Percentiles rank a stretch among this genome's conserved stretches.
Conservation (phyloP, 2,797 vertebrate species). For the Gallirallus australis region DNA sequence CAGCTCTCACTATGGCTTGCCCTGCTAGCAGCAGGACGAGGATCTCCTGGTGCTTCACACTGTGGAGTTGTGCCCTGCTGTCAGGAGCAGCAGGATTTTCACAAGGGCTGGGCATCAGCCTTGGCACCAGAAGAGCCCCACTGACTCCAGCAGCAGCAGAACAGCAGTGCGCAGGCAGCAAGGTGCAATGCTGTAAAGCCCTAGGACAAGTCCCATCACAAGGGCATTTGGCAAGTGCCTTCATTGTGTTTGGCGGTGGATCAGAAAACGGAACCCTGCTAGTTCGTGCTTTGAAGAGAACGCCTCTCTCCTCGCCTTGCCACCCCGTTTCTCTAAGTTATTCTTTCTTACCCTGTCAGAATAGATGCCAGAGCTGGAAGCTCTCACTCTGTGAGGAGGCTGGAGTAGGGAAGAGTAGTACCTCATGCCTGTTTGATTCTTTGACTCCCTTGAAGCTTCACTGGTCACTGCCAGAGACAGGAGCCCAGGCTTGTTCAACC, state of each 20-base stretch:
- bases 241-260: neutral
- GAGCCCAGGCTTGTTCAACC: conserved; percentile 29
- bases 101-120: neutral
- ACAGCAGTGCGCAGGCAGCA: neutral
- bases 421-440: neutral
- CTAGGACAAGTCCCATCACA: neutral
- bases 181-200: neutral
- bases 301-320: neutral
- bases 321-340: neutral
- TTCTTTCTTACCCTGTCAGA: neutral
- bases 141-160: neutral
- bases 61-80: accelerated
- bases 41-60: neutral
- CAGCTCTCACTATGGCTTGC: neutral
- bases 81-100: neutral
- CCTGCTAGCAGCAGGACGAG: neutral
- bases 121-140: neutral
- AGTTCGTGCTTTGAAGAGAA: neutral
- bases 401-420: neutral
- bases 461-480: neutral
- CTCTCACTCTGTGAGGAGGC: neutral
- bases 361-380: neutral
- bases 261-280: neutral
- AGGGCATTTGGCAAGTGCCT: conserved; percentile 2
- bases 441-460: neutral